Evolutionary conservation across 2,888 invertebrate genomes (phyloP).

Genomic region (Odontothrips loti): DNA sequence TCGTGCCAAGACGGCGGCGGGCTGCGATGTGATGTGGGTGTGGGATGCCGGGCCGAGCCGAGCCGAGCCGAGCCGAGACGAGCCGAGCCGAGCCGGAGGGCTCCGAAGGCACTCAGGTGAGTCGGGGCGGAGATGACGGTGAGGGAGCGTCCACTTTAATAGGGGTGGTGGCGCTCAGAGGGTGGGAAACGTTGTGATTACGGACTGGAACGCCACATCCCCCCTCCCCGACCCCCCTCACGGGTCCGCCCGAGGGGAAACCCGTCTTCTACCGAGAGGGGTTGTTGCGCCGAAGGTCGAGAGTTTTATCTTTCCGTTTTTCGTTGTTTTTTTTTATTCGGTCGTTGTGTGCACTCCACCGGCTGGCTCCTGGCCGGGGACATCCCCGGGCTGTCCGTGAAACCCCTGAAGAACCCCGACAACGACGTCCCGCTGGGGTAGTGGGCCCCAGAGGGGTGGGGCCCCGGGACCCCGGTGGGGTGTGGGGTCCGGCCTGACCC

Average conservation of each 20-base stretch:
- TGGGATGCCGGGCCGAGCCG: neutral
- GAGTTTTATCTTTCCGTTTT: neutral
- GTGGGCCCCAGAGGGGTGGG: too few relatives aligned
- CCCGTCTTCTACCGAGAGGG: neutral
- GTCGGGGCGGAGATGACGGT: neutral
- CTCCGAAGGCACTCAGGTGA: neutral
- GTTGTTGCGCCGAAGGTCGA: neutral
- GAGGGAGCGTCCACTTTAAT: neutral
- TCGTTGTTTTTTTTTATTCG: neutral
- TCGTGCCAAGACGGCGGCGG: neutral
- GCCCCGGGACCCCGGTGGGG: too few relatives aligned
- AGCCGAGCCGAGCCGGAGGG: neutral
- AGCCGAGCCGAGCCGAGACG: too few relatives aligned
- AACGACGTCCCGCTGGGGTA: too few relatives aligned
- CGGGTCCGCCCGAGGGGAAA: neutral
- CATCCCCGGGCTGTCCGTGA: neutral
- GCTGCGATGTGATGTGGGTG: neutral
- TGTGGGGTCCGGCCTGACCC: too few relatives aligned
- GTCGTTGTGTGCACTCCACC: too few relatives aligned
- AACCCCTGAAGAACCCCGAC: neutral
- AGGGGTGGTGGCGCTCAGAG: neutral
- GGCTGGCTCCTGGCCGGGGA: neutral
- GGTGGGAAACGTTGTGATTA: slow-evolving; percentile 19
- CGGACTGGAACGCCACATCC: neutral
- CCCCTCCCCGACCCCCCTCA: neutral